Evolutionary conservation across 2,888 invertebrate genomes (phyloP).

Genomic region (Koerneria pararmatus): DNA sequence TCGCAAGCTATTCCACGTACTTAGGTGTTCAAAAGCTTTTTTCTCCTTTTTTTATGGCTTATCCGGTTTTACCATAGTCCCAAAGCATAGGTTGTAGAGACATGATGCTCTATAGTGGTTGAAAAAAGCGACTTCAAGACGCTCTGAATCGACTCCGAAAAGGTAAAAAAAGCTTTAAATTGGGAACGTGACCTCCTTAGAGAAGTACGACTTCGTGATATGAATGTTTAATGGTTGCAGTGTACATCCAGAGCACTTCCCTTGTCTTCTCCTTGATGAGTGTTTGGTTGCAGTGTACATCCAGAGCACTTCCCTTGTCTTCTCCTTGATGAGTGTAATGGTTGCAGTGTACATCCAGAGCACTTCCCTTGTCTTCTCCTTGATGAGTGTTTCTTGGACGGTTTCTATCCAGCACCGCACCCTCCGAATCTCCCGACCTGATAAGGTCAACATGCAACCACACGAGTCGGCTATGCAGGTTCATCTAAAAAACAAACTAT

Average conservation of each 20-base stretch:
- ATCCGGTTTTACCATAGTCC: too few relatives aligned
- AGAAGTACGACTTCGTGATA: too few relatives aligned
- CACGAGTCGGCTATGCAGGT: constrained; percentile 44
- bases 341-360: constrained; percentile 34
- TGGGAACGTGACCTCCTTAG: too few relatives aligned
- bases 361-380: constrained; percentile 36
- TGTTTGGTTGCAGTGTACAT: constrained; percentile 33
- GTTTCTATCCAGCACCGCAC: constrained; percentile 47
- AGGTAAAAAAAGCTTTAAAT: too few relatives aligned
- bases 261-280: constrained; percentile 39
- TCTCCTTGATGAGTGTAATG: constrained; percentile 38
- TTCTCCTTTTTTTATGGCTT: too few relatives aligned
- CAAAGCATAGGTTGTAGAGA: too few relatives aligned
- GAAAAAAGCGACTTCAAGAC: too few relatives aligned
- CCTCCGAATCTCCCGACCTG: constrained; percentile 38
- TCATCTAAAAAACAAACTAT: not conserved
- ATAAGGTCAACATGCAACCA: constrained; percentile 46
- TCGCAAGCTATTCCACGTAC: too few relatives aligned
- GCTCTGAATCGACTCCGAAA: too few relatives aligned
- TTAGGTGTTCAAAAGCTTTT: too few relatives aligned
- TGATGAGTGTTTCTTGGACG: constrained; percentile 44
- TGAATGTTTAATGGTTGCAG: constrained; percentile 26
- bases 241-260: constrained; percentile 36
- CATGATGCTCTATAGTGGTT: too few relatives aligned
- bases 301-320: constrained; percentile 34